These are phyloP conservation scores for Ischnus inquisitorius DNA, from an alignment of 2,888 invertebrate species.

Conservation along the genomic window DNA sequence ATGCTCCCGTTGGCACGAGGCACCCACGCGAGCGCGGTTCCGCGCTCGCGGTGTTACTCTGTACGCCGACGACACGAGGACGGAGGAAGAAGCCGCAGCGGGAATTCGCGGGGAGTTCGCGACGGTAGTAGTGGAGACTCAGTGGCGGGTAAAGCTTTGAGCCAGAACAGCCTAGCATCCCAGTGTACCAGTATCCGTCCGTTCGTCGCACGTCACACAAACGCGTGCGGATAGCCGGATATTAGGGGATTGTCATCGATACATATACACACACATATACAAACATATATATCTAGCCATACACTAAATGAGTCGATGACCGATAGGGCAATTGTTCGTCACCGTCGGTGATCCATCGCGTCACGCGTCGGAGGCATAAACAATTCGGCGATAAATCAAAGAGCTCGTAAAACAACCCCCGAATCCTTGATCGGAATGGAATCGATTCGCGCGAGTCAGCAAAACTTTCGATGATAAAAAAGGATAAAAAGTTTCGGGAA, in stretches of 20 bases:
- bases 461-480: neutral
- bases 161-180: constrained; percentile 54
- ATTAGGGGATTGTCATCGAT: neutral
- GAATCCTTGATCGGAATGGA: neutral
- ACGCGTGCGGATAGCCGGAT: constrained; percentile 2
- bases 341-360: constrained; percentile 2
- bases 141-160: constrained; percentile 57
- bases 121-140: neutral
- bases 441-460: neutral
- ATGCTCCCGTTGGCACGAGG: constrained; percentile 49
- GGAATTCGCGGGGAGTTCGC: neutral
- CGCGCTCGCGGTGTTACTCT: constrained; percentile 41
- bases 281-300: neutral
- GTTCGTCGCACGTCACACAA: constrained; percentile 62
- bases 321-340: constrained; percentile 33
- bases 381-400: constrained; percentile 4
- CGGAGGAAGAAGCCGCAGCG: constrained; percentile 3
- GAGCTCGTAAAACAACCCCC: constrained; percentile 23
- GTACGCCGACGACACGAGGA: constrained; percentile 35
- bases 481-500: neutral
- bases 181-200: constrained; percentile 60
- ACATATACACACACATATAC: constrained; percentile 16
- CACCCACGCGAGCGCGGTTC: constrained; percentile 56
- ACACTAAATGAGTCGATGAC: constrained; percentile 33
- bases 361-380: constrained; percentile 3